Conservation (phyloP, 2,113 vertebrate species). For the Indicator indicator region DNA sequence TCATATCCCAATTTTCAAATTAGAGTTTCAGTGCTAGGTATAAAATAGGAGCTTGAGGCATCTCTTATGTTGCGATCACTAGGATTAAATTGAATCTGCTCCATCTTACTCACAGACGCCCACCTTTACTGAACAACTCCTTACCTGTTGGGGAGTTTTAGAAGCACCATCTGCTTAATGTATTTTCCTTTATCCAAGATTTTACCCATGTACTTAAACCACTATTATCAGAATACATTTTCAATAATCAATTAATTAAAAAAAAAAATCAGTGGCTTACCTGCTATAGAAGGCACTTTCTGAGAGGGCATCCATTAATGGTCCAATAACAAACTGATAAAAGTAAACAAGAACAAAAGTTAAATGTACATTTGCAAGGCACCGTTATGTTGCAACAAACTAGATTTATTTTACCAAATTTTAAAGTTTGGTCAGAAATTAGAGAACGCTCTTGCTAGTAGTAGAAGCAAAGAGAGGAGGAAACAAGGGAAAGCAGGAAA, state of each 20-base stretch:
- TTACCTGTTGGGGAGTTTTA: neutral
- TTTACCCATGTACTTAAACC: neutral
- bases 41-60: neutral
- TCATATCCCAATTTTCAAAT: neutral
- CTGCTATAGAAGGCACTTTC: conserved; percentile 90
- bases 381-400: neutral
- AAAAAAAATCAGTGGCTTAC: conserved; percentile 65
- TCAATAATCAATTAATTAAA: neutral
- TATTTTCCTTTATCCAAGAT: neutral
- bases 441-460: neutral
- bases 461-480: neutral
- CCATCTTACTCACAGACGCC: neutral
- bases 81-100: neutral
- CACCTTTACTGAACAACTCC: neutral
- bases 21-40: neutral
- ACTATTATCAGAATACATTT: neutral
- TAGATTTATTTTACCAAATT: neutral
- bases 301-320: conserved; percentile 89
- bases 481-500: neutral
- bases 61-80: neutral
- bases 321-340: conserved; percentile 85
- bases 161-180: neutral
- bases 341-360: neutral
- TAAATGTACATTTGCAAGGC: neutral
- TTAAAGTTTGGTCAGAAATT: neutral